Evolutionary conservation across 2,113 vertebrate species (phyloP).

Genomic region (Paedocypris sp.): DNA sequence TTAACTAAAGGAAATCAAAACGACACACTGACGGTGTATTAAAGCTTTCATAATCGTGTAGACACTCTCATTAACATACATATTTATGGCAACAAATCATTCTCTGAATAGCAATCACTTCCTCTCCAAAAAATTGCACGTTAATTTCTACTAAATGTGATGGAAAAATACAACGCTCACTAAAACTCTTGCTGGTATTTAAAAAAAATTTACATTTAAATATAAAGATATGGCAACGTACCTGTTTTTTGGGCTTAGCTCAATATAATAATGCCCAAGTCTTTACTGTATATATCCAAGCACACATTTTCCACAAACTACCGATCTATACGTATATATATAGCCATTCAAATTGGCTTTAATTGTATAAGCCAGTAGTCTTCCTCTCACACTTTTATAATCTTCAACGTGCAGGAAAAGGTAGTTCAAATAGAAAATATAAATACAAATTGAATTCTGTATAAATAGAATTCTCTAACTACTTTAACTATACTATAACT

Average conservation of each 20-base stretch:
- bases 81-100: conserved; percentile 53
- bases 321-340: no score
- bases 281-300: no score
- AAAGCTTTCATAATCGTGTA: conserved; percentile 48
- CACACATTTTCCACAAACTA: no score
- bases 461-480: no score
- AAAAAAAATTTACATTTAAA: conserved; percentile 15
- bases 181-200: conserved; percentile 17
- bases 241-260: neutral
- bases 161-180: conserved; percentile 8
- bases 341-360: no score
- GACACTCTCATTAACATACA: conserved; percentile 40
- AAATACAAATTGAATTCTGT: no score
- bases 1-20: conserved; percentile 22
- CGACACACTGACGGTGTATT: conserved; percentile 23
- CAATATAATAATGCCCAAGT: no score
- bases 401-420: no score
- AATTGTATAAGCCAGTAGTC: no score
- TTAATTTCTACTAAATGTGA: conserved; percentile 35
- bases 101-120: conserved; percentile 40
- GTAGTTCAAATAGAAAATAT: no score
- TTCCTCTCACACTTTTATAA: no score
- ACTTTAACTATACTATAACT: no score
- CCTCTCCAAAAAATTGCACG: conserved; percentile 43
- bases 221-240: neutral